phyloP scores from a whole-genome alignment of 1,140 invertebrate species.

The Zophobas morio region DNA sequence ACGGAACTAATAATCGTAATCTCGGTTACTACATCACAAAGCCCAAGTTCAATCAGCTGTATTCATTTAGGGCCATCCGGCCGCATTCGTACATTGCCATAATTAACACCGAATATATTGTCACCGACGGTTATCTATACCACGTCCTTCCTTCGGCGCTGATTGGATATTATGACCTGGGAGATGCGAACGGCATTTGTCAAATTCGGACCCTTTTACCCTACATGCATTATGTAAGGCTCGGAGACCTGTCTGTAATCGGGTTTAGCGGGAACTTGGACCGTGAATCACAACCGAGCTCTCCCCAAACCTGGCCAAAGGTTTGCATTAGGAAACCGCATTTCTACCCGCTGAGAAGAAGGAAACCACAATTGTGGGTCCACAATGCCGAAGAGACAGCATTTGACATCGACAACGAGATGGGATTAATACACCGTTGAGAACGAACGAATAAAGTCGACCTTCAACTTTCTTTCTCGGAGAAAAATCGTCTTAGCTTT shows the following conservation, averaged over 20 bases:
- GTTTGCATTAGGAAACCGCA: constrained; percentile 55
- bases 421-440: too few species aligned
- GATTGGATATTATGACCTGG: constrained; percentile 46
- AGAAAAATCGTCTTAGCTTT: too few species aligned
- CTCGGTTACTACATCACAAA: constrained; percentile 45
- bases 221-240: constrained; percentile 52
- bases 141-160: constrained; percentile 55
- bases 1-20: constrained; percentile 51
- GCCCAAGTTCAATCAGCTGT: constrained; percentile 49
- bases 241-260: constrained; percentile 54
- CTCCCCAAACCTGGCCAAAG: constrained; percentile 55
- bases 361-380: not conserved
- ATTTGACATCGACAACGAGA: not conserved
- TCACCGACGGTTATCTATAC: constrained; percentile 55
- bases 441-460: too few species aligned
- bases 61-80: constrained; percentile 59
- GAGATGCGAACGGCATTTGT: constrained; percentile 22
- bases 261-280: constrained; percentile 51
- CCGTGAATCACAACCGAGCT: constrained; percentile 57
- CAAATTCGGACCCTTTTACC: constrained; percentile 45
- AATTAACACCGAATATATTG: constrained; percentile 61
- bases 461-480: too few species aligned
- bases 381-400: constrained; percentile 12
- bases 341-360: constrained; percentile 46
- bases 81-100: constrained; percentile 56